Evolutionary conservation across 2,797 vertebrate genomes (phyloP), one percentile per base, ranked within the genome.

Genomic region (Chaunax sp.): DNA sequence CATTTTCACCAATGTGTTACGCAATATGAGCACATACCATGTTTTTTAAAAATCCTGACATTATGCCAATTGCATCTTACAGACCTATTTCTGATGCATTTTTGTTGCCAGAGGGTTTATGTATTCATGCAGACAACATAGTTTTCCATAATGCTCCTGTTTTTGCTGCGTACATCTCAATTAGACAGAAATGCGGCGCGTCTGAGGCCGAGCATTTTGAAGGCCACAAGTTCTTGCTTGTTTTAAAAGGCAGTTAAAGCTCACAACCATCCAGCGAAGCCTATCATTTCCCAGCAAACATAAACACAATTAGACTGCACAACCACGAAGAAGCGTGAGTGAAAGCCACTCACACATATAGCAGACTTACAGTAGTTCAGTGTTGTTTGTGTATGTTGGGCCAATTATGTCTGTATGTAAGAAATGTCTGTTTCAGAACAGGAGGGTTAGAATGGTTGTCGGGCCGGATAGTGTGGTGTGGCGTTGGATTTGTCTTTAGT

Each of bases 281-380:
- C 80, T 75, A 50, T 85, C 61, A 84, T 89, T 88, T 84, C 20
- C 16, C 37, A 44, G 75, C 77, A 80, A 81, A 81, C 69, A 64
- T 63, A 82, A 83, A 77, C 75, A 68, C 64, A 57, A 49, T 49
- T 49, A 72, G 44, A 70, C 51, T 23, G 19, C 23, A 37, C 43
- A 44, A 40, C 68, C 72, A 40, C 63, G 53, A 46, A 33, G 67
- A 70, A 76, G 68, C 43, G 38, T 68, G 62, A 65, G 64, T 6
- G 0, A 16, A 56, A 56, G 57, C 47, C 41, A 43, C 33, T 68
- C 26, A 52, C 61, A 76, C 45, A 63, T 43, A 40, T 5, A 38
- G 14, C 0, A 33, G 4, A 6, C 19, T n/a, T n/a, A n/a, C n/a
- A n/a, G n/a, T n/a, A n/a, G 47, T 41, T 62, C 41, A 44, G 23